Percentiles rank a stretch among this genome's conserved stretches.
Evolutionary conservation across 1,140 invertebrate genomes (phyloP).

Genomic region (Megalopta genalis): DNA sequence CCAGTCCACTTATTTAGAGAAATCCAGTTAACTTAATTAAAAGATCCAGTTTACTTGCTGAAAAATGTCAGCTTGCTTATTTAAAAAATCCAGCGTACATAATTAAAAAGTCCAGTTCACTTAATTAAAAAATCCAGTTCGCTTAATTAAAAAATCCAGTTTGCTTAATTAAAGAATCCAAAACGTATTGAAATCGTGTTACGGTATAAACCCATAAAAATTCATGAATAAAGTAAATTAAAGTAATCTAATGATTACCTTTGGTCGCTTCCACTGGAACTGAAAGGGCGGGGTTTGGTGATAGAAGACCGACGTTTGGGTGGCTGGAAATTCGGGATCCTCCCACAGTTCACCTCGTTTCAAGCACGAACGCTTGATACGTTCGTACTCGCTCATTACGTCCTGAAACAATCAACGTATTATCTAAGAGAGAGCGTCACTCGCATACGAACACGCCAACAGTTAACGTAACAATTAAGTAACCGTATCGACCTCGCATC

Average conservation of each 20-base stretch:
- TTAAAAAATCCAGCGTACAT: no score
- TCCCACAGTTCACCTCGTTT: slow-evolving; percentile 92
- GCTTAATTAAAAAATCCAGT: no score
- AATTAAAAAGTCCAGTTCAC: no score
- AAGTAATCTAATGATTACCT: slow-evolving; percentile 81
- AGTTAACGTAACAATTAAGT: slow-evolving; percentile 6
- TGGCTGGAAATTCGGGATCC: slow-evolving; percentile 94
- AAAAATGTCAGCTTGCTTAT: no score
- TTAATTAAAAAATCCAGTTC: no score
- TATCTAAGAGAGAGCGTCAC: not conserved
- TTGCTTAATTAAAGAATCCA: no score
- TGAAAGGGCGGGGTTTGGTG: slow-evolving; percentile 95
- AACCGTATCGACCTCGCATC: not conserved
- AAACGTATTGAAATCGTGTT: no score
- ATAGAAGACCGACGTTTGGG: slow-evolving; percentile 94
- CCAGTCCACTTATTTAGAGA: no score
- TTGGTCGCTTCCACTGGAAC: slow-evolving; percentile 95
- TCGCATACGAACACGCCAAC: not conserved
- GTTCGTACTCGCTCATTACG: slow-evolving; percentile 89
- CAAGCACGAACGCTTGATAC: slow-evolving; percentile 89
- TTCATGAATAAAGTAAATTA: no score
- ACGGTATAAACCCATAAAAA: no score
- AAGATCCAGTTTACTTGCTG: no score
- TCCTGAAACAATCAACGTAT: slow-evolving; percentile 65
- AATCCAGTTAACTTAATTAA: no score